These are phyloP conservation scores for Meloidogyne chitwoodi DNA, from an alignment of 1,140 invertebrate genomes.

Conservation along the genomic window DNA sequence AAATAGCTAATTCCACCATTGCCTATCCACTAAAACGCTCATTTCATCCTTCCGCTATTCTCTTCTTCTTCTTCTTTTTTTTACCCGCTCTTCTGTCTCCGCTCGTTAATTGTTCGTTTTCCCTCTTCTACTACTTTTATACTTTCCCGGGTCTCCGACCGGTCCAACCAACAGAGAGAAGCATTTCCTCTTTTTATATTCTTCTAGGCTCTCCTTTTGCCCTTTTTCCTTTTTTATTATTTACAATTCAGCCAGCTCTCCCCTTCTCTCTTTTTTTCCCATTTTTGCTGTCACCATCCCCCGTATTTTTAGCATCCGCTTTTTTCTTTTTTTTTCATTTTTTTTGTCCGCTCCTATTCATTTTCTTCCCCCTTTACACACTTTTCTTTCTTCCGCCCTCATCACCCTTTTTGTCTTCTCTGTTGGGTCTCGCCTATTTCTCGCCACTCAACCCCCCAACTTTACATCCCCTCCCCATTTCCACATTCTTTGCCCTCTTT, in stretches of 20 bases:
- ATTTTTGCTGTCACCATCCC: no score
- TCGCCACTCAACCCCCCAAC: not conserved
- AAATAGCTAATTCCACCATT: not conserved
- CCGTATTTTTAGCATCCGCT: not conserved
- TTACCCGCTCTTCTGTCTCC: not conserved
- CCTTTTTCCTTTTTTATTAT: not conserved
- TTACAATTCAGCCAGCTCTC: not conserved
- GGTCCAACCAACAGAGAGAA: not conserved
- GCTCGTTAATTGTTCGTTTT: conserved; percentile 3
- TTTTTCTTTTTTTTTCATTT: not conserved
- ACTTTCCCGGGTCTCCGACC: not conserved
- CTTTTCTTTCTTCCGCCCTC: not conserved
- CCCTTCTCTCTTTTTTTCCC: not conserved
- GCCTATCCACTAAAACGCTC: not conserved
- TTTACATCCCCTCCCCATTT: not conserved
- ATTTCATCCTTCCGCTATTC: not conserved
- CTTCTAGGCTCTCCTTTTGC: not conserved
- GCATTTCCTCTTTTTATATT: not conserved
- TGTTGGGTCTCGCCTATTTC: not conserved
- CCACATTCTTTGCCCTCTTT: not conserved
- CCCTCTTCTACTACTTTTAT: not conserved
- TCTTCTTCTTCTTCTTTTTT: not conserved
- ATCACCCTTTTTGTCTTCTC: not conserved
- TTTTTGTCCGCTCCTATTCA: not conserved
- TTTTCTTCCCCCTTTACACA: not conserved